Base-by-base conservation (phyloP, 2,888 invertebrate species). In the Drosophila crucigera region DNA sequence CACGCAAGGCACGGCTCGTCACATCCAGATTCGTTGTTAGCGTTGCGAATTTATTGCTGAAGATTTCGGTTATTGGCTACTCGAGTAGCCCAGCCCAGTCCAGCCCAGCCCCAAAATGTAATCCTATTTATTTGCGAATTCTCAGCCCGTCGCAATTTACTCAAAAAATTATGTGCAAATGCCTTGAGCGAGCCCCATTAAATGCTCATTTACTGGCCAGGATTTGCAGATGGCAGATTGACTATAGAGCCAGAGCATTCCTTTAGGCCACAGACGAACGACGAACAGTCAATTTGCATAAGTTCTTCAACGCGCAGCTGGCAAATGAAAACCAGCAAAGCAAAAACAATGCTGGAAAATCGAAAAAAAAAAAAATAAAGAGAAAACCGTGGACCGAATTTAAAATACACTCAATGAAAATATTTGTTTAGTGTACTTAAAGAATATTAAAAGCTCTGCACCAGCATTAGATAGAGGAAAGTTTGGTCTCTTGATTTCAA, bases 121-220 rank as follows among this genome's bases (percentile, higher is more conserved):
- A 67, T 70, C 37, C 50, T 67, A 70, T 79, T 68, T 77, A 52
- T 81, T 69, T 68, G 69, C 74, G 50, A 74, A 71, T 68, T 81
- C 68, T 63, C 62, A 79, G 65, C 50, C 68, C 62, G 56, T 58
- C 55, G 68, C 66, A 78, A 65, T 68, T 76, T 67, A 65, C 52
- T 55, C 28, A 14, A 56, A 65, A 73, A 72, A 72, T 71, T 9
- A 72, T 71, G 71, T 66, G 74, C 65, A 75, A 84, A 83, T 71
- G 73, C 67, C 69, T 76, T 53, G 76, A 76, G 80, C 77, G 64
- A 82, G 71, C 28, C 64, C 71, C 78, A 84, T 87, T 83, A 76
- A 85, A 88, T 75, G 71, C 73, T 74, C 72, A 73, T 76, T 83
- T 73, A 30, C 59, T 47, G 62, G 28, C 11, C 22, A 52, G 30